A percentile compares a stretch with the other conserved stretches of the same genome.
Conservation (phyloP, 2,888 invertebrate genomes). For the Nemurella pictetii region DNA sequence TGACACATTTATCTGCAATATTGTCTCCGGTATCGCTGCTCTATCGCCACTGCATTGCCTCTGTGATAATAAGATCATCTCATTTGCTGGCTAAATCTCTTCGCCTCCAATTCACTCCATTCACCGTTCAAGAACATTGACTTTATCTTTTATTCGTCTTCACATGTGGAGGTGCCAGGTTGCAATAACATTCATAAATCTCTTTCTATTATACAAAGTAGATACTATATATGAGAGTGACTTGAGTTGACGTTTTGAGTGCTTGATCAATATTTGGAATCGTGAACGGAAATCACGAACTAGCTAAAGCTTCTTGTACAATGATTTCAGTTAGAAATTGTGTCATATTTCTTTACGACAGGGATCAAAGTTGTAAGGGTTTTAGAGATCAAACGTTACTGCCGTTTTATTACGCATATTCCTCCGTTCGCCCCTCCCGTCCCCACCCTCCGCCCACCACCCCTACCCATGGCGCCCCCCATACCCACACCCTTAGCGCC, state of each 20-base stretch:
- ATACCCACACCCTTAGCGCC: background rate
- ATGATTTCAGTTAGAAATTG: constrained; percentile 4
- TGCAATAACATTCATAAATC: background rate
- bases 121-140: background rate
- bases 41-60: background rate
- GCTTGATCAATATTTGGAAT: background rate
- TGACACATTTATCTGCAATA: constrained; percentile 6
- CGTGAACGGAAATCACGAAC: constrained; percentile 1
- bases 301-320: constrained; percentile 2
- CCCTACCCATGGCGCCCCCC: too few species aligned
- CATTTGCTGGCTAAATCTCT: background rate
- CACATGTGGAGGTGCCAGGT: background rate
- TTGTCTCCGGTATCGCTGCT: background rate
- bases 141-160: background rate
- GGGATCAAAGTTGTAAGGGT: constrained; percentile 31
- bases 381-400: constrained; percentile 30
- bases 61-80: constrained; percentile 13
- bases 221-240: background rate
- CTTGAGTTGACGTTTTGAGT: background rate
- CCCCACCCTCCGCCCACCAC: background rate
- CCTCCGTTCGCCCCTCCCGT: background rate
- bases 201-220: background rate
- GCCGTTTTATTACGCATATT: constrained; percentile 31
- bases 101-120: background rate
- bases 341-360: constrained; percentile 31